Base-by-base conservation (phyloP, 2,113 vertebrate genomes). In the Poeciliopsis turrubarensis region DNA sequence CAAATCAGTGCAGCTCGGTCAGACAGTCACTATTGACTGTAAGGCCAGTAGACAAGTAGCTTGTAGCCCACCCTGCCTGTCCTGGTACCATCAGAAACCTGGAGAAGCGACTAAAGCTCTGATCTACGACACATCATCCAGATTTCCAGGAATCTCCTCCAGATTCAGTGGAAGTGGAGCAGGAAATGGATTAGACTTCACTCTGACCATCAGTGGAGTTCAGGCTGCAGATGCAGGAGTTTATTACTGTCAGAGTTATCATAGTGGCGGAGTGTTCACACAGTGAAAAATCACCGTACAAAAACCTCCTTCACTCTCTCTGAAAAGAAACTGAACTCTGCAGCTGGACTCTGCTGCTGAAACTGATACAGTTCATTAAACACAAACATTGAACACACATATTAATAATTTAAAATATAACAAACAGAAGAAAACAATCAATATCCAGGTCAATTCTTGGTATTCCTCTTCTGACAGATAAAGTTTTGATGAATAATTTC, bases 161-260 rank as follows among this genome's bases (percentile, higher is more conserved):
- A 72, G 72, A 65, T 51, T 73, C 30, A 73, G 62, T 65, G 72
- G 72, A 73, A 73, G 72, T 3, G 72, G 62, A 73, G 44, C 31
- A 57, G 72, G 72, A 3, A 73, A 73, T 57, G 41, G 44, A 8
- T 8, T 57, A 0, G 65, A 75, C 65, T 75, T 75, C 73, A 75
- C 65, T 68, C 73, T 61, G 65, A 75, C 26, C 73, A 75, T 70
- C 68, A 70, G 68, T 70, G 51, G 68, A 70, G 47, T 54, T 22
- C 47, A 54, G 47, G 47, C 57, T 71, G 69, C 61, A 39, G 32
- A 61, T 61, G n/a, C 25, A 26, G 47, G 47, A 54, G 47, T 54
- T 57, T 57, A 54, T 32, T 57, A 70, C 68, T 57, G 27, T 32
- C 1, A 15, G 10, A 32, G 47, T 57, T 0, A 1, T 31, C 29